Evolutionary conservation across 2,113 vertebrate genomes (phyloP).

Genomic region (Ophiodon elongatus): DNA sequence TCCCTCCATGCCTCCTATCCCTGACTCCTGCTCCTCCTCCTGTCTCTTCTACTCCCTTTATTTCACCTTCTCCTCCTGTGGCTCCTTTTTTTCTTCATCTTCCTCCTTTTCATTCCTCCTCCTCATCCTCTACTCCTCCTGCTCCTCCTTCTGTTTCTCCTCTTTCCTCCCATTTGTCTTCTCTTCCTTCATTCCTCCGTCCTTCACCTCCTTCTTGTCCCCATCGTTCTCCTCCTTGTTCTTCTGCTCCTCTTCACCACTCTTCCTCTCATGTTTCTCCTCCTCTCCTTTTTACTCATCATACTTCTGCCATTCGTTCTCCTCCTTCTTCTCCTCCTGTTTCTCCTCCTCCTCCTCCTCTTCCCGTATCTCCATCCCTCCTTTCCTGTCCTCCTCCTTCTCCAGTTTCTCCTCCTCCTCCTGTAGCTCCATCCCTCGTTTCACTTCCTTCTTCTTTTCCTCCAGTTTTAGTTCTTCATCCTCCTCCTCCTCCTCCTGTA

Average conservation of each 20-base stretch:
- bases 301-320: background rate
- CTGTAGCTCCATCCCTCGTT: background rate
- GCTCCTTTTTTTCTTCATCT: background rate
- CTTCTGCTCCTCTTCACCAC: no score
- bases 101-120: background rate
- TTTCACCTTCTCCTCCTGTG: background rate
- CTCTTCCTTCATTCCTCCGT: background rate
- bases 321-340: background rate
- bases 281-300: background rate
- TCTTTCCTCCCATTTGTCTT: background rate
- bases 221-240: background rate
- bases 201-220: background rate
- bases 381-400: background rate
- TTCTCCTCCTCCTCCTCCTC: background rate
- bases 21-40: background rate
- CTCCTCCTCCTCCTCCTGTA: background rate
- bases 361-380: background rate
- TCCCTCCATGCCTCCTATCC: background rate
- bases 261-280: background rate
- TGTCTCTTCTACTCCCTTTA: background rate
- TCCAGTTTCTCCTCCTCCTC: background rate
- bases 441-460: background rate
- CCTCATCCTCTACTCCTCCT: background rate
- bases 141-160: background rate
- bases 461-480: no score